Evolutionary conservation across 1,140 invertebrate species (phyloP).

Genomic region (Ceratosolen solmsi): DNA sequence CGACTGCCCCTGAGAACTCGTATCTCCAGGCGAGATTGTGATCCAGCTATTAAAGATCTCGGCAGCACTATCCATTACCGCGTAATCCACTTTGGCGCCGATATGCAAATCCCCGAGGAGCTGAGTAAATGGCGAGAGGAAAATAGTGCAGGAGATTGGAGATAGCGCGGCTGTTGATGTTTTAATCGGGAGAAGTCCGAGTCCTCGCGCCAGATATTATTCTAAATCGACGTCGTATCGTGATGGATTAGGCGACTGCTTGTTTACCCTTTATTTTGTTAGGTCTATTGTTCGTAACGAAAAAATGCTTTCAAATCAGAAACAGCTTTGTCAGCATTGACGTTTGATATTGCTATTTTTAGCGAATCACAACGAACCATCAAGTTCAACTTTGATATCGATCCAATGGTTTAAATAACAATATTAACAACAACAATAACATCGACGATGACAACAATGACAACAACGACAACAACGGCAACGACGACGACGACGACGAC

Average conservation of each 20-base stretch:
- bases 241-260: conserved; percentile 19
- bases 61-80: conserved; percentile 2
- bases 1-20: background rate
- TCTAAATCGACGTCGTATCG: no score
- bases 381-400: no score
- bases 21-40: background rate
- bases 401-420: no score
- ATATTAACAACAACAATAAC: no score
- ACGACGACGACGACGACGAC: no score
- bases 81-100: conserved; percentile 40
- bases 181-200: background rate
- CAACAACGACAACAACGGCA: background rate
- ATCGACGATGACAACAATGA: background rate
- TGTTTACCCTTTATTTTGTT: conserved; percentile 35
- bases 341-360: background rate
- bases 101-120: conserved; percentile 38
- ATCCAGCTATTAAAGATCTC: conserved; percentile 12
- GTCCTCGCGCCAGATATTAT: no score
- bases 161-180: conserved; percentile 27
- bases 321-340: background rate
- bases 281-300: background rate
- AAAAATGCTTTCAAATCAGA: background rate
- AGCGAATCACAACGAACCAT: background rate
- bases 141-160: background rate
- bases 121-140: background rate